Percentiles rank a stretch among this genome's conserved stretches.
These are phyloP conservation scores for Dermochelys coriacea DNA, from an alignment of 2,797 vertebrate genomes.

Conservation along the genomic window DNA sequence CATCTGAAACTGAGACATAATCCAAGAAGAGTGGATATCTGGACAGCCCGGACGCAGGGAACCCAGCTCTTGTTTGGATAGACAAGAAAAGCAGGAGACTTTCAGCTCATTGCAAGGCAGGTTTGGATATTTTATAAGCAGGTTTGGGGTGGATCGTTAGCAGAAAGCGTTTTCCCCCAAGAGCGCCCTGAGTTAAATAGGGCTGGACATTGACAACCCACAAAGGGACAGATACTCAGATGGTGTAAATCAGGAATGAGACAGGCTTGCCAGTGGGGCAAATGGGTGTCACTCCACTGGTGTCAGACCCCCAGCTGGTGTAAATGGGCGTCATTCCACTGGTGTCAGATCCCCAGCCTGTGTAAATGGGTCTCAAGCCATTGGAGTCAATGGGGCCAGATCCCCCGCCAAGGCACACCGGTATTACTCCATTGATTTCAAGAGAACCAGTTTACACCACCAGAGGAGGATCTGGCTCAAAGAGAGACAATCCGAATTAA, in stretches of 20 bases:
- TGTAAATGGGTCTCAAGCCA: background rate
- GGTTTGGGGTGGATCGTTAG: background rate
- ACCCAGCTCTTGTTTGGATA: background rate
- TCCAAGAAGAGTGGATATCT: background rate
- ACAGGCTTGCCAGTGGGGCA: background rate
- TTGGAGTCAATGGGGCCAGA: background rate
- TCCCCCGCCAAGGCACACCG: background rate
- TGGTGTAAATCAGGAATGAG: background rate
- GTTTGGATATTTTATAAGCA: background rate
- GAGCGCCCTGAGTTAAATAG: background rate
- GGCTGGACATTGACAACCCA: background rate
- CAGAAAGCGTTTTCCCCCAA: background rate
- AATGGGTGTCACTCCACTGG: background rate
- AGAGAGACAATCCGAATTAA: background rate
- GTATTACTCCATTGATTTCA: background rate
- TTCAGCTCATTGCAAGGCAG: background rate
- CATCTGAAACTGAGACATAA: background rate
- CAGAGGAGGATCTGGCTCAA: background rate
- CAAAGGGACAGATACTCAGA: background rate
- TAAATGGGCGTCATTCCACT: too few species aligned
- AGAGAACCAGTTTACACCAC: background rate
- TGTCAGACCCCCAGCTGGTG: too few species aligned
- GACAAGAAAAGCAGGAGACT: background rate
- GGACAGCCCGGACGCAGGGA: too few species aligned
- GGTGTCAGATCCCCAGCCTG: background rate